Conservation (phyloP, 2,888 invertebrate genomes). For the Epistrophe eligans region DNA sequence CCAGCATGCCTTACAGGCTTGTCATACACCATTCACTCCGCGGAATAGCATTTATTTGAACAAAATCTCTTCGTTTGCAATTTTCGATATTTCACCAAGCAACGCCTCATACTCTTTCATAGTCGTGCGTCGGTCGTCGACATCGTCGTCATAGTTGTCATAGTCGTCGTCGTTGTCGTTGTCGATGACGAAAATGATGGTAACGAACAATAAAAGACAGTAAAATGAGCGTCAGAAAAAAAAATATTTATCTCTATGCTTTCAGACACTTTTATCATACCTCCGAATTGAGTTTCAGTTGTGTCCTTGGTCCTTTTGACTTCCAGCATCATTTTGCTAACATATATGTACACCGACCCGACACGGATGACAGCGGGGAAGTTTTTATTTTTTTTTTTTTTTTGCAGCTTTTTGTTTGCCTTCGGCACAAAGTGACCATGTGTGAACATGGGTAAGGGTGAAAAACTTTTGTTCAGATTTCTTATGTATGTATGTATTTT, state of each 20-base stretch:
- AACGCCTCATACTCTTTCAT: neutral
- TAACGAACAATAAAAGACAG: conserved; percentile 68
- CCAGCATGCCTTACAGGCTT: conserved; percentile 39
- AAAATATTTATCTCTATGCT: conserved; percentile 71
- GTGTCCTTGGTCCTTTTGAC: conserved; percentile 58
- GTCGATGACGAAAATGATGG: conserved; percentile 29
- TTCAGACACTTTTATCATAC: conserved; percentile 72
- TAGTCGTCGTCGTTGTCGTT: neutral
- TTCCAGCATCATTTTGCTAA: conserved; percentile 29
- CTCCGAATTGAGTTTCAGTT: conserved; percentile 69
- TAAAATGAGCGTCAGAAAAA: conserved; percentile 62
- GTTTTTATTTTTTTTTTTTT: conserved; percentile 32
- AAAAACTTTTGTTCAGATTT: conserved; percentile 48
- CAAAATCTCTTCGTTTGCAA: conserved; percentile 62
- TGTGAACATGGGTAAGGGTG: conserved; percentile 39
- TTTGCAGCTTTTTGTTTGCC: conserved; percentile 20
- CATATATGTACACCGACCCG: neutral
- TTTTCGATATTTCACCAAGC: conserved; percentile 58
- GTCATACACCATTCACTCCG: conserved; percentile 56
- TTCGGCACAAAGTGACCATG: conserved; percentile 52
- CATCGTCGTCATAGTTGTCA: conserved; percentile 7
- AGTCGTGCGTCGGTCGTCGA: too few relatives aligned
- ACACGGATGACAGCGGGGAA: conserved; percentile 18
- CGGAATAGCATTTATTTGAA: conserved; percentile 56
- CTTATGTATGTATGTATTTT: neutral